phyloP scores from a whole-genome alignment of 2,888 invertebrate genomes.

The Tenthredo amoena region DNA sequence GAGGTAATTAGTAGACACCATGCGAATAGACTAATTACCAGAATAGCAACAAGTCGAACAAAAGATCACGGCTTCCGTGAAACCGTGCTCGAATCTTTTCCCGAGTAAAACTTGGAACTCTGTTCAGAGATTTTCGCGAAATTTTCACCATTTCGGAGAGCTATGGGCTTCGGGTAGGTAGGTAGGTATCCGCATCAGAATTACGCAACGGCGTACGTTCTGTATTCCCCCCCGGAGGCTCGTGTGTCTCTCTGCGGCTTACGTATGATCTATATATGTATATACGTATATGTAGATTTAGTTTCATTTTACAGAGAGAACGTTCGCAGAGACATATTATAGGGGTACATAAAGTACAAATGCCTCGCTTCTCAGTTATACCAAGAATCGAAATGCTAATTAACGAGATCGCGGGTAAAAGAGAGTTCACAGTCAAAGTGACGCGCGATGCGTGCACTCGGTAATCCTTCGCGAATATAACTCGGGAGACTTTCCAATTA shows the following conservation, averaged over 20 bases:
- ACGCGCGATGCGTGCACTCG: constrained; percentile 41
- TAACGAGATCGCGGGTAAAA: constrained; percentile 63
- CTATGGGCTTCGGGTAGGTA: neutral
- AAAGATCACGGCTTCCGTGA: constrained; percentile 60
- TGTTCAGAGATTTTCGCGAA: constrained; percentile 9
- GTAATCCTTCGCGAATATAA: constrained; percentile 32
- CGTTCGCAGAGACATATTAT: neutral
- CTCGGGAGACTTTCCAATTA: constrained; percentile 48
- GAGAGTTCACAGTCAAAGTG: constrained; percentile 43
- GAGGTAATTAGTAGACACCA: constrained; percentile 56
- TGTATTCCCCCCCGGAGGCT: neutral
- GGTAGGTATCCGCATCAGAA: neutral
- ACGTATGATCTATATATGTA: neutral
- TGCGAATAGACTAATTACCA: constrained; percentile 76
- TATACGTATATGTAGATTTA: neutral
- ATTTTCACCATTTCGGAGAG: constrained; percentile 1
- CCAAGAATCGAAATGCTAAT: constrained; percentile 72
- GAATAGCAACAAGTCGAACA: constrained; percentile 72
- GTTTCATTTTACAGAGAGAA: constrained; percentile 14
- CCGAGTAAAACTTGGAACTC: constrained; percentile 35
- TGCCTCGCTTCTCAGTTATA: constrained; percentile 55
- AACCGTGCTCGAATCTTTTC: constrained; percentile 48
- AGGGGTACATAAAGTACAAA: constrained; percentile 36
- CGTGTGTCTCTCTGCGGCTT: neutral
- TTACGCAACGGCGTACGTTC: neutral